phyloP scores from a whole-genome alignment of 2,113 vertebrate species.

The Brachypodius melanocephalos region DNA sequence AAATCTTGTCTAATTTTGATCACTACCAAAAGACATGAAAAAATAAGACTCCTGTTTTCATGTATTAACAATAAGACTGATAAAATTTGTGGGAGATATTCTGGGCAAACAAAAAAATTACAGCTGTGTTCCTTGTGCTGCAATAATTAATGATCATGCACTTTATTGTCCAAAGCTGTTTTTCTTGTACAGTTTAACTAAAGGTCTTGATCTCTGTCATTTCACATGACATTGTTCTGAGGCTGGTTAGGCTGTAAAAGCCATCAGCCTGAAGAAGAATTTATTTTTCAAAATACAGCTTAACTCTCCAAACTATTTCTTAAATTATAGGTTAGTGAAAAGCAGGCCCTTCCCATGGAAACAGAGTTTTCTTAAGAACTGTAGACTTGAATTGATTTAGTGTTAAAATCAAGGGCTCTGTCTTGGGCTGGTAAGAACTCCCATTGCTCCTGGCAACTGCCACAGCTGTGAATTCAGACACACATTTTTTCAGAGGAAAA shows the following conservation, averaged over 20 bases:
- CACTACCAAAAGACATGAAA: neutral
- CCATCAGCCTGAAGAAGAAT: neutral
- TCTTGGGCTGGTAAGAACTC: neutral
- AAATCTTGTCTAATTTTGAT: conserved; percentile 37
- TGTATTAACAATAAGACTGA: neutral
- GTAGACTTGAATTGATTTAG: neutral
- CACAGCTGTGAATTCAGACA: neutral
- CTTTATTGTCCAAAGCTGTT: conserved; percentile 27
- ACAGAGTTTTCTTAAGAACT: neutral
- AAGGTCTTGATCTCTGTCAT: conserved; percentile 8
- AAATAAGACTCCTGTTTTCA: neutral
- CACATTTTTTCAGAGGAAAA: neutral
- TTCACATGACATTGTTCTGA: neutral
- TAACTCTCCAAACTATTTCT: conserved; percentile 22
- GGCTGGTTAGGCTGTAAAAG: neutral
- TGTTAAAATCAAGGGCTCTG: neutral
- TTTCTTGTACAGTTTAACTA: conserved; percentile 6
- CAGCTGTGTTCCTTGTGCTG: conserved; percentile 3
- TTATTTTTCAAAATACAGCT: conserved; percentile 23
- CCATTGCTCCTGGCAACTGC: neutral
- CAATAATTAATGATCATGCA: neutral
- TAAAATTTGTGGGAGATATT: conserved; percentile 25
- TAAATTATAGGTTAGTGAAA: conserved; percentile 25
- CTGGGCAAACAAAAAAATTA: conserved; percentile 16
- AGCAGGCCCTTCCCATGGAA: neutral